Conservation (phyloP, 1,140 invertebrate species). For the Zophobas morio region DNA sequence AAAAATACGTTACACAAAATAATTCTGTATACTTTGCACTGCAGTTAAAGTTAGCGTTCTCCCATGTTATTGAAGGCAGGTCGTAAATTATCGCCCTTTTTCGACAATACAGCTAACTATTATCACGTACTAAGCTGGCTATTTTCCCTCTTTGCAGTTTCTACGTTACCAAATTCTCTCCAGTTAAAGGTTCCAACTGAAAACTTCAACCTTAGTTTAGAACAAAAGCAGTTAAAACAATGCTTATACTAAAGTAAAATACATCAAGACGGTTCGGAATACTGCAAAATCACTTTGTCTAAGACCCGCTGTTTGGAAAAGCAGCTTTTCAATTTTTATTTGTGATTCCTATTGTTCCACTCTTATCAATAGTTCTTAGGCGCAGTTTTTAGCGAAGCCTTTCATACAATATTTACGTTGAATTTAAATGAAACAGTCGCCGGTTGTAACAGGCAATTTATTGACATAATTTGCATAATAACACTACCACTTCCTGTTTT, state of each 20-base stretch:
- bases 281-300: background rate
- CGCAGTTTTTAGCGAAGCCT: background rate
- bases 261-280: background rate
- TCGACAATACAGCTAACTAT: no score
- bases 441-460: slow-evolving; percentile 20
- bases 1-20: no score
- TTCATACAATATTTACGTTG: background rate
- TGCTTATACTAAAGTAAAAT: background rate
- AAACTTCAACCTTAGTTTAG: background rate
- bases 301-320: background rate
- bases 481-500: slow-evolving; percentile 11
- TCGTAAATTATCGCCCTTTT: no score
- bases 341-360: background rate
- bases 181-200: background rate
- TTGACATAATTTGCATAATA: slow-evolving; percentile 28
- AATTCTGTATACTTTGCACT: no score
- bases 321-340: background rate
- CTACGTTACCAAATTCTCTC: no score
- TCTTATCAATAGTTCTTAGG: background rate
- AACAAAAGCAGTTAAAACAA: slow-evolving; percentile 3
- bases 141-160: no score
- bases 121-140: no score
- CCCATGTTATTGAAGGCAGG: no score
- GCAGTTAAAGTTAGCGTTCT: no score
- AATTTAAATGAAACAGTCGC: slow-evolving; percentile 1